Percentiles rank a stretch among this genome's conserved stretches.
Evolutionary conservation across 2,888 invertebrate species (phyloP).

Genomic region (Amphipoea lucens): DNA sequence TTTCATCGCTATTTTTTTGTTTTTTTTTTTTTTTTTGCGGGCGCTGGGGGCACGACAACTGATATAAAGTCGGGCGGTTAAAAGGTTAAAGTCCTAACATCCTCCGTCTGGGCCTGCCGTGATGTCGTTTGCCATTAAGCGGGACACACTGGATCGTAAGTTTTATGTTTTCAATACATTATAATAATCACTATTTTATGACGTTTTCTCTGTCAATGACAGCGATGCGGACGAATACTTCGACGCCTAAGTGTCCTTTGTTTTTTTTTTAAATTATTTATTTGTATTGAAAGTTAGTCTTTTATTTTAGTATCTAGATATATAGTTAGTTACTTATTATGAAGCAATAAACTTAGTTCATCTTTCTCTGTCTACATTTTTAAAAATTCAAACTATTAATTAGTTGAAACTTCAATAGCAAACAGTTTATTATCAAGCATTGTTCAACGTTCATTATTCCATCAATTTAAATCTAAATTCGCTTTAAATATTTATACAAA

Average conservation of each 20-base stretch:
- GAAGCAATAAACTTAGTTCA: too few species aligned
- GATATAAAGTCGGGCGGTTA: too few species aligned
- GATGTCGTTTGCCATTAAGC: not conserved
- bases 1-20: too few species aligned
- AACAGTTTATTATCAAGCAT: conserved; percentile 22
- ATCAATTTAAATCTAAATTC: conserved; percentile 57
- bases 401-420: not conserved
- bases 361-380: too few species aligned
- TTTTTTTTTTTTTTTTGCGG: too few species aligned
- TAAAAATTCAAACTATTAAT: conserved; percentile 6
- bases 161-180: not conserved
- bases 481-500: conserved; percentile 42
- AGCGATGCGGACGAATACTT: too few species aligned
- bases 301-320: too few species aligned
- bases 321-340: too few species aligned
- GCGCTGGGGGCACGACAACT: too few species aligned
- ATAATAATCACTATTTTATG: not conserved
- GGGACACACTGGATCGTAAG: not conserved
- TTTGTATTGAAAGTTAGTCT: too few species aligned
- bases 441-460: conserved; percentile 39
- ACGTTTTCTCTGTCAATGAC: not conserved
- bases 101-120: not conserved
- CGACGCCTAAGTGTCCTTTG: too few species aligned
- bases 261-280: too few species aligned
- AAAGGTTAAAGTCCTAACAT: not conserved